phyloP scores from a whole-genome alignment of 30 jellyfish, hydroid and myxozoan species.

The Cassiopea xamachana region DNA sequence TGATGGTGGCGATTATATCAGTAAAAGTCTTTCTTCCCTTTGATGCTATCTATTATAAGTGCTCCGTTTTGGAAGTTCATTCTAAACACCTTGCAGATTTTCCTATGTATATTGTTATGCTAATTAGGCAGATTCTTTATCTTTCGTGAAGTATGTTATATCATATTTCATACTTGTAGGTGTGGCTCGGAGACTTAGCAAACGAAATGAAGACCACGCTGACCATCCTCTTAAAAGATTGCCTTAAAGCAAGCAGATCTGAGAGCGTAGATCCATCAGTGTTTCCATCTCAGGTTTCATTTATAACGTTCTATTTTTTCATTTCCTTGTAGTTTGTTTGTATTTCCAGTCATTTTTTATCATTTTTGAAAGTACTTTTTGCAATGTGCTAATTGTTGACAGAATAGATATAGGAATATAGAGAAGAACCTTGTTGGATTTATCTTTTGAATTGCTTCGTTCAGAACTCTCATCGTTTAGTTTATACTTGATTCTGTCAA shows the following conservation, averaged over 20 bases:
- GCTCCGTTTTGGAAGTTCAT: no score
- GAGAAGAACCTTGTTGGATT: no score
- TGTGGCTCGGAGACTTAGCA: constrained; percentile 96
- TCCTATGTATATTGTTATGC: not conserved
- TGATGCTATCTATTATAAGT: no score
- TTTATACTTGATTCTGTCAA: no score
- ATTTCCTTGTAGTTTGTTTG: not conserved
- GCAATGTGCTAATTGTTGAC: no score
- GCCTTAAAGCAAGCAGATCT: constrained; percentile 84
- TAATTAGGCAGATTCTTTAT: not conserved
- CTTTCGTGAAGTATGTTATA: not conserved
- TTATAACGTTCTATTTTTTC: not conserved
- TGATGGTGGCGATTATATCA: no score
- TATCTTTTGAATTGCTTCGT: no score
- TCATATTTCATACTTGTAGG: constrained; percentile 17
- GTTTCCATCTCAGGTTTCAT: constrained; percentile 93
- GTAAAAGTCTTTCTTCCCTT: no score
- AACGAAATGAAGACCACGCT: constrained; percentile 90
- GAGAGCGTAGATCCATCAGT: constrained; percentile 95
- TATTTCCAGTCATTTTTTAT: no score
- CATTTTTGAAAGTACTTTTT: not conserved
- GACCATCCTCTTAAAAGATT: constrained; percentile 66
- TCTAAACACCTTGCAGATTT: no score
- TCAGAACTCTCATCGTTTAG: no score
- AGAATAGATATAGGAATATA: no score